Conservation (phyloP, 2,888 invertebrate species). For the Synergus itoensis region DNA sequence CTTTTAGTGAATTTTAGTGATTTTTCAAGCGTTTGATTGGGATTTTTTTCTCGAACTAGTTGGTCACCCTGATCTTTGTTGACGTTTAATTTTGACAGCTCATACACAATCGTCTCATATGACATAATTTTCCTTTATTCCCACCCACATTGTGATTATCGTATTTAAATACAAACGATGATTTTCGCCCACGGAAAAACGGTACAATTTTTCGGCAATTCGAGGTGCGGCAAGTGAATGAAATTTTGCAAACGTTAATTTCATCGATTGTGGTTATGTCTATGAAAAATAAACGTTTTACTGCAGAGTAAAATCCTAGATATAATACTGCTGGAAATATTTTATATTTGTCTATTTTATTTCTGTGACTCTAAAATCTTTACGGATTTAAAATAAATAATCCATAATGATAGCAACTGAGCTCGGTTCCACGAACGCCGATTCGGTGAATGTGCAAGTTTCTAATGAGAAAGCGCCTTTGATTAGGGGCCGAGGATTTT, state of each 20-base stretch:
- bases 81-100: conserved; percentile 22
- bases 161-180: not conserved
- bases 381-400: not conserved
- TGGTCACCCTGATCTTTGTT: no score
- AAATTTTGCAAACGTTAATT: not conserved
- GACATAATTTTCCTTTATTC: conserved; percentile 25
- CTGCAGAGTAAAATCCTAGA: not conserved
- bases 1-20: no score
- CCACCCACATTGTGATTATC: not conserved
- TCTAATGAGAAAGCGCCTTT: conserved; percentile 76
- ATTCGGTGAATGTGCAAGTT: conserved; percentile 68
- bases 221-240: not conserved
- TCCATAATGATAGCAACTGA: conserved; percentile 75
- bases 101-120: not conserved
- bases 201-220: not conserved
- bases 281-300: not conserved
- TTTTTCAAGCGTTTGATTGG: no score
- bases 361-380: not conserved
- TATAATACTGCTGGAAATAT: not conserved
- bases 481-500: conserved; percentile 74
- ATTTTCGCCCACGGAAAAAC: not conserved
- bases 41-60: no score
- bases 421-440: conserved; percentile 75
- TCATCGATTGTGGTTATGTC: not conserved
- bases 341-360: not conserved